These are phyloP conservation scores for Decapterus maruadsi DNA, from an alignment of 2,797 vertebrate genomes.

Conservation along the genomic window DNA sequence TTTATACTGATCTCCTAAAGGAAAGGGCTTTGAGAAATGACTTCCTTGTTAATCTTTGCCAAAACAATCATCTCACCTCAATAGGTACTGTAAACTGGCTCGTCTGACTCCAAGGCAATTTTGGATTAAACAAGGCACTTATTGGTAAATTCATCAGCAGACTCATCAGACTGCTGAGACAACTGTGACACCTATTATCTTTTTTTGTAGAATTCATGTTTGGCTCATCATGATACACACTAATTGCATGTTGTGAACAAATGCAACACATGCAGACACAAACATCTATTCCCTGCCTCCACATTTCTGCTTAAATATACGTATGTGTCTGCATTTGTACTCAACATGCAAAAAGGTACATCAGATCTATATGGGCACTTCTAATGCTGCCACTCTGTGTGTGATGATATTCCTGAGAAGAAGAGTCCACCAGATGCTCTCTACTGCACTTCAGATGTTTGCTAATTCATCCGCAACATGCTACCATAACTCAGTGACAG, in stretches of 20 bases:
- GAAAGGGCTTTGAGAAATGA: background rate
- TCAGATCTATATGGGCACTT: background rate
- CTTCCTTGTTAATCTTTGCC: background rate
- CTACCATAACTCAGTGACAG: slow-evolving; percentile 35
- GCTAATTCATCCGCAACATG: slow-evolving; percentile 37
- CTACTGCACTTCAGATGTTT: slow-evolving; percentile 29
- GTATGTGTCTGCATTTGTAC: no score
- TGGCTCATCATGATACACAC: background rate
- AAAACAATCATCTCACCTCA: slow-evolving; percentile 15
- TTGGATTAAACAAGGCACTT: background rate
- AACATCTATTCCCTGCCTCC: no score
- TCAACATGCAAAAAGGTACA: no score
- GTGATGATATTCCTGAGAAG: slow-evolving; percentile 27
- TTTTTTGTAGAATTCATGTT: background rate
- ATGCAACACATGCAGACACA: background rate
- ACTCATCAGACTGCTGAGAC: slow-evolving; percentile 13
- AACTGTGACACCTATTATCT: background rate
- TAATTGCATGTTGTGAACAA: background rate
- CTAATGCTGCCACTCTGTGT: slow-evolving; percentile 7
- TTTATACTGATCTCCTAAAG: background rate
- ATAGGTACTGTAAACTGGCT: background rate
- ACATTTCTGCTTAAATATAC: no score
- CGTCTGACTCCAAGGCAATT: background rate
- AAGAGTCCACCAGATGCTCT: slow-evolving; percentile 38
- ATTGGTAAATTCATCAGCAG: slow-evolving; percentile 15